Evolutionary conservation across 2,888 invertebrate species (phyloP).

Genomic region (Ophioninae sp.): DNA sequence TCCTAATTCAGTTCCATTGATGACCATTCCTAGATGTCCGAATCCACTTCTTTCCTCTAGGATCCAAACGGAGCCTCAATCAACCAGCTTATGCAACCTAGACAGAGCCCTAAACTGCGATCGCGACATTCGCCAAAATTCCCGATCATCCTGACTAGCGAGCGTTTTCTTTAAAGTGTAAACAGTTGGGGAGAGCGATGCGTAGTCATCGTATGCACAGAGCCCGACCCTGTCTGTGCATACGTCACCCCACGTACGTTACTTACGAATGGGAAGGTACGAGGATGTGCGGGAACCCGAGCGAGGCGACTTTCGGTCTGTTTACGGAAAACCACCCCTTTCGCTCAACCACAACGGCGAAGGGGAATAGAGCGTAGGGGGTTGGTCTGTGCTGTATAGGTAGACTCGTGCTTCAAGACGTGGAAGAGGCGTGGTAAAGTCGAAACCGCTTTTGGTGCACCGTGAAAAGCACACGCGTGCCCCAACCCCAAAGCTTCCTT

Average conservation of each 20-base stretch:
- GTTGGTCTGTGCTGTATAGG: constrained; percentile 19
- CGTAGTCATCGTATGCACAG: too few relatives aligned
- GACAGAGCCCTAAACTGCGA: too few relatives aligned
- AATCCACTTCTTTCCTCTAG: too few relatives aligned
- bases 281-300: constrained; percentile 47
- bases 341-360: constrained; percentile 55
- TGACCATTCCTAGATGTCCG: too few relatives aligned
- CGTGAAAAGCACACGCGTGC: constrained; percentile 55
- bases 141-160: too few relatives aligned
- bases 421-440: constrained; percentile 74
- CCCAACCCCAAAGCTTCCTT: constrained; percentile 12
- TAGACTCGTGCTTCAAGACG: constrained; percentile 65
- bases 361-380: constrained; percentile 36
- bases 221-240: background rate
- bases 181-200: too few relatives aligned
- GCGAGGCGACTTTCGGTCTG: constrained; percentile 72
- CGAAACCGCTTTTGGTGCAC: constrained; percentile 64
- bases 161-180: too few relatives aligned
- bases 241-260: constrained; percentile 40
- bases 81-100: too few relatives aligned
- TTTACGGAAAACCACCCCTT: constrained; percentile 72
- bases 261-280: constrained; percentile 60
- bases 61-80: too few relatives aligned
- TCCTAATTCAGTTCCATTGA: too few relatives aligned
- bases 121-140: too few relatives aligned